A percentile compares a stretch with the other conserved stretches of the same genome.
Conservation (phyloP, 2,888 invertebrate genomes). For the Caenorhabditis drosophilae region DNA sequence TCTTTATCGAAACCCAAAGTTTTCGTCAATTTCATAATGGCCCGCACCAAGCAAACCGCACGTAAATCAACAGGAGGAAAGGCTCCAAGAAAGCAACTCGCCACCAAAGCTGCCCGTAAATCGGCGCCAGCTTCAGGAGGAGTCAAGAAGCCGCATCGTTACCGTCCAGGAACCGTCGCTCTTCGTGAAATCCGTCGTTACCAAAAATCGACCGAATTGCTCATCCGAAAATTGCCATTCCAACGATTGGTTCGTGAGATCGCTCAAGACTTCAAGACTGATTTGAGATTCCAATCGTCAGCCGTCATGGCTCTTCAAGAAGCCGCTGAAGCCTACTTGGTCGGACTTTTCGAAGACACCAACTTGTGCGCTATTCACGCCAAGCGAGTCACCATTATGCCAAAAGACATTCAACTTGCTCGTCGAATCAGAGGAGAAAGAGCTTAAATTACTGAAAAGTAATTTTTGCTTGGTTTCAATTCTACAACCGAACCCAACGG, state of each 20-base stretch:
- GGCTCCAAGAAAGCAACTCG: background rate
- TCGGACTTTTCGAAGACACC: slow-evolving; percentile 78
- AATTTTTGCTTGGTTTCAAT: background rate
- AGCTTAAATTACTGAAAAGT: background rate
- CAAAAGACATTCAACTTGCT: background rate
- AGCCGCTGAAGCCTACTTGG: slow-evolving; percentile 82
- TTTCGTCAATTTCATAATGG: no score
- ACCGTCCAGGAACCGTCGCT: slow-evolving; percentile 91
- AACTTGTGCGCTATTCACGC: background rate
- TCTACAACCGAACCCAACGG: slow-evolving; percentile 44
- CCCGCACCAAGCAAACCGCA: no score
- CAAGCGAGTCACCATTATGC: background rate
- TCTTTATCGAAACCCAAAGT: no score
- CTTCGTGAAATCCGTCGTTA: slow-evolving; percentile 94
- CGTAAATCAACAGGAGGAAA: background rate
- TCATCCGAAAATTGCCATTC: slow-evolving; percentile 51
- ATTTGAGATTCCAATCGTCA: slow-evolving; percentile 48
- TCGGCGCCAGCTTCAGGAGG: slow-evolving; percentile 90
- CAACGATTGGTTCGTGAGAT: slow-evolving; percentile 50
- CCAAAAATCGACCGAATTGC: slow-evolving; percentile 81
- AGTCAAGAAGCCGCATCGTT: slow-evolving; percentile 89
- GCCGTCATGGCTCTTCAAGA: slow-evolving; percentile 75
- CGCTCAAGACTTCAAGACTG: slow-evolving; percentile 51
- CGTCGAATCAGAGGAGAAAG: background rate
- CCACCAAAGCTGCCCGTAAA: slow-evolving; percentile 77